Evolutionary conservation across 37 sponge, comb jelly and placozoan species (phyloP), one percentile per base, ranked within the genome.

Genomic region (Beroe forskalii): DNA sequence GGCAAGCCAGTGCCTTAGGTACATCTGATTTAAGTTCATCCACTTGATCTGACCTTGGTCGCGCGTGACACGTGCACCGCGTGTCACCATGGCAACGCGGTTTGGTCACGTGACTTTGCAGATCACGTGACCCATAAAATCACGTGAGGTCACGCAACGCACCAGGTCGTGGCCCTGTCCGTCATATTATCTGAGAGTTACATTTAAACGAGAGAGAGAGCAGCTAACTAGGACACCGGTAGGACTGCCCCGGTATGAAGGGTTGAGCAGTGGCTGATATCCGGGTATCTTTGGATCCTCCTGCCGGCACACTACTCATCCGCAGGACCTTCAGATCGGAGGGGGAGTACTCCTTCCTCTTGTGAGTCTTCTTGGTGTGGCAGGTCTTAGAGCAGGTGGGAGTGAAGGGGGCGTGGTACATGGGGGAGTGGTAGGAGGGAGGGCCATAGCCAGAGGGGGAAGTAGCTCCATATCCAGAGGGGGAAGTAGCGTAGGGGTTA

Each of bases 181-280:
- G n/a, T n/a, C n/a, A n/a, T n/a, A n/a, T n/a, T n/a, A n/a, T n/a
- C n/a, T n/a, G n/a, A n/a, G n/a, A n/a, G n/a, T n/a, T n/a, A n/a
- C n/a, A n/a, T n/a, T n/a, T n/a, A n/a, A n/a, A n/a, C n/a, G n/a
- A n/a, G n/a, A n/a, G 66, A 8, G 2, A 63, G 9, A 3, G 20
- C 25, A 63, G 72, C 86, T 80, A 80, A 43, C 86, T 80, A 43
- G 20, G 86, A n/a, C 86, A 69, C 38, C 38, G 1, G 86, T 80
- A 80, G 0, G 35, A 37, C 48, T 80, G 86, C 14, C 86, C 86
- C 0, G 86, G 86, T 4, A 80, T 41, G 86, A 80, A 80, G 86
- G 86, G 86, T 23, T 2, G 55, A 14, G 86, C 86, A 1, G 44
- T 80, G 55, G 86, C 48, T 25, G 86, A 80, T 36, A 69, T 35